Evolutionary conservation across 1,140 invertebrate genomes (phyloP).

Genomic region (Microplitis demolitor): DNA sequence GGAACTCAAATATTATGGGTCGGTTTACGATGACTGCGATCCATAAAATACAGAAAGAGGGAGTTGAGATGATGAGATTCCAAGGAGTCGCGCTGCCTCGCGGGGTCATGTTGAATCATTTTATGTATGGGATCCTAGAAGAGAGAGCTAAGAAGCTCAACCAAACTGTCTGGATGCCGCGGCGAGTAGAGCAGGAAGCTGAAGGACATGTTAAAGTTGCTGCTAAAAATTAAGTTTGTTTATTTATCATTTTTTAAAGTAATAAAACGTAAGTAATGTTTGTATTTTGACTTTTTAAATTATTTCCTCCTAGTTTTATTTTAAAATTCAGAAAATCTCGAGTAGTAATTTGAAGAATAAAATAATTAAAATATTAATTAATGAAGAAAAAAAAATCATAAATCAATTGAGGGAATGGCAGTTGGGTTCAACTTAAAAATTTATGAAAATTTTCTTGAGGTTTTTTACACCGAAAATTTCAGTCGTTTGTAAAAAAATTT

Average conservation of each 20-base stretch:
- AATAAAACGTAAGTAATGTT: neutral
- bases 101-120: slow-evolving; percentile 79
- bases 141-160: slow-evolving; percentile 75
- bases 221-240: slow-evolving; percentile 36
- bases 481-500: no score
- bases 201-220: slow-evolving; percentile 33
- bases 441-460: no score
- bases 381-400: slow-evolving; percentile 5
- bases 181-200: slow-evolving; percentile 15
- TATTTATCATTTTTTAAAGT: neutral
- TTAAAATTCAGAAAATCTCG: no score
- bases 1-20: slow-evolving; percentile 75
- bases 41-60: slow-evolving; percentile 68
- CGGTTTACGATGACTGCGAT: slow-evolving; percentile 75
- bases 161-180: slow-evolving; percentile 39
- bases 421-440: no score
- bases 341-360: no score
- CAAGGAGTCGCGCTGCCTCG: slow-evolving; percentile 87
- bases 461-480: no score
- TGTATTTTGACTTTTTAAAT: neutral
- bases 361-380: no score
- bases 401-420: no score
- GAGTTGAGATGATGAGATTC: slow-evolving; percentile 76
- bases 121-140: slow-evolving; percentile 77
- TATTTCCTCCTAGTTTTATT: neutral